These are phyloP conservation scores for Steromphala cineraria DNA, from an alignment of 2,888 invertebrate species.

Conservation along the genomic window DNA sequence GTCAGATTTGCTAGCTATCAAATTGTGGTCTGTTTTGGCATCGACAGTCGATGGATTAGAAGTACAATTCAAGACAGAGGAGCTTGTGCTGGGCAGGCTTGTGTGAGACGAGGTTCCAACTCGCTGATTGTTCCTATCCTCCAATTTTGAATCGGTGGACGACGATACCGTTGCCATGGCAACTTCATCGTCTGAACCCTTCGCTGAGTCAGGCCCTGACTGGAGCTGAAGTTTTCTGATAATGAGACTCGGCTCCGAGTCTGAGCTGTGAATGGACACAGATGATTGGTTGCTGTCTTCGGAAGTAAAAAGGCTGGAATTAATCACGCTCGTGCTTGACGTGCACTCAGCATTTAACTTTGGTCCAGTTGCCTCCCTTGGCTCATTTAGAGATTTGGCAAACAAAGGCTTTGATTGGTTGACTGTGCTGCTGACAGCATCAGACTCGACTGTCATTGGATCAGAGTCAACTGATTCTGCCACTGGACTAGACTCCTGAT, in stretches of 20 bases:
- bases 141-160: neutral
- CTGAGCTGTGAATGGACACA: conserved; percentile 58
- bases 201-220: neutral
- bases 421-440: conserved; percentile 22
- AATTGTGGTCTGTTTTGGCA: conserved; percentile 1
- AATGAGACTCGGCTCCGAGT: conserved; percentile 58
- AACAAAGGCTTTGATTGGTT: conserved; percentile 23
- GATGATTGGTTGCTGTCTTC: conserved; percentile 70
- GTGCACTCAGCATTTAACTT: neutral
- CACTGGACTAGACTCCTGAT: conserved; percentile 4
- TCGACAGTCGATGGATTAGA: neutral
- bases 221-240: conserved; percentile 30
- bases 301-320: conserved; percentile 34
- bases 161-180: conserved; percentile 5
- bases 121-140: neutral
- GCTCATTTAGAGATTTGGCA: neutral
- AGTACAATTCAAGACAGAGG: neutral
- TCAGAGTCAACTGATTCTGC: neutral
- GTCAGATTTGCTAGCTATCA: neutral
- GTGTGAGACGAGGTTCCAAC: neutral
- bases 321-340: conserved; percentile 12
- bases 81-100: neutral
- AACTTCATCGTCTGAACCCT: neutral
- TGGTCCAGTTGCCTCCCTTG: neutral
- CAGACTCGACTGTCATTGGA: neutral